A percentile compares a stretch with the other conserved stretches of the same genome.
Conservation (phyloP, 2,113 vertebrate genomes). For the Microtus pennsylvanicus region DNA sequence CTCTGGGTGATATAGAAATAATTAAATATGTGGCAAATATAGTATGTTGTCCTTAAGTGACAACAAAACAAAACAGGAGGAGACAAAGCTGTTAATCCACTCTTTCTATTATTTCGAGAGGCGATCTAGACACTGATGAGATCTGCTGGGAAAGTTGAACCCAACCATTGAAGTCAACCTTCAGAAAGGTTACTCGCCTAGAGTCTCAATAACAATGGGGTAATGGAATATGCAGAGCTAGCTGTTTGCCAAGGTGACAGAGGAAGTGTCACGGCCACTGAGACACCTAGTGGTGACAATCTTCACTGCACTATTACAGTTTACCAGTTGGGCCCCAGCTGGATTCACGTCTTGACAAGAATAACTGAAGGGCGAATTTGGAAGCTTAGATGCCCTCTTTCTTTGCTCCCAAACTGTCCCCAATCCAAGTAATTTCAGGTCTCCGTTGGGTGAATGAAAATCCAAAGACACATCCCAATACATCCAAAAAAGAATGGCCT, state of each 20-base stretch:
- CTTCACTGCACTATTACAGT: constrained; percentile 64
- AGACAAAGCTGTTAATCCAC: neutral
- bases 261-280: constrained; percentile 74
- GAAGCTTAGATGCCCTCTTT: neutral
- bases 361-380: neutral
- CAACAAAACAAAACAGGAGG: constrained; percentile 22
- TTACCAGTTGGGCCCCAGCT: neutral
- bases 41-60: constrained; percentile 21
- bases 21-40: neutral
- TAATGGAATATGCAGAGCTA: neutral
- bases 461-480: constrained; percentile 27
- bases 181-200: neutral
- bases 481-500: constrained; percentile 32
- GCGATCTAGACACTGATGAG: neutral
- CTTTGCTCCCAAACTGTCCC: neutral
- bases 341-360: neutral
- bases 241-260: constrained; percentile 11
- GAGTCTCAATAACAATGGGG: constrained; percentile 58
- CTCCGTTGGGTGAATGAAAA: neutral
- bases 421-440: constrained; percentile 12
- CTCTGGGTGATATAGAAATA: neutral
- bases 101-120: constrained; percentile 40
- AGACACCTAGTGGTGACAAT: constrained; percentile 88
- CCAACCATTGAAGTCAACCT: constrained; percentile 32
- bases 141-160: constrained; percentile 13